Base-by-base conservation (phyloP, 2,888 invertebrate species). In the Trichogramma dendrolimi region DNA sequence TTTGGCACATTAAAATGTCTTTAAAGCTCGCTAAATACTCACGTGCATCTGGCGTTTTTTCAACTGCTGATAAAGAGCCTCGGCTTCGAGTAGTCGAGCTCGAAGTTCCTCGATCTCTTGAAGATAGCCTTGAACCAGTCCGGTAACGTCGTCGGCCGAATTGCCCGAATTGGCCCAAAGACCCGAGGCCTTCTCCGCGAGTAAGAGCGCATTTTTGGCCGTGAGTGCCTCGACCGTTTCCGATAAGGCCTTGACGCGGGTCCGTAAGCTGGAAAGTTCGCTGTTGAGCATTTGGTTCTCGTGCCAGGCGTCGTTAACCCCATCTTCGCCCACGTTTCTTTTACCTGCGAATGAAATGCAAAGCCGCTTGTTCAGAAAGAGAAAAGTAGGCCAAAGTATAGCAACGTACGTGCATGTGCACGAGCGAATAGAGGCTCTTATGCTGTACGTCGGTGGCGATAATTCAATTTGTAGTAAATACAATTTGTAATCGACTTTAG, bases 241-340 rank as follows among this genome's bases (percentile, higher is more conserved):
- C 75, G 96, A 95, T 85, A 97, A 86, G 4, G 96, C 94, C 81
- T 97, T 97, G 1, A 97, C 87, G 57, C 97, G 82, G 8, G 92
- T 90, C 51, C 94, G 83, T 44, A 97, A 82, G 67, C 93, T 91
- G 73, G 92, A 91, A 66, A 92, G 88, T 79, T 98, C 97, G 56
- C 89, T 87, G 70, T 91, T 88, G 2, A 97, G 83, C 86, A 97
- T 91, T 39, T 89, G 90, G 80, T 96, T 97, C 82, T 99, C 98
- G 76, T 95, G 92, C 76, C 91, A 95, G 80, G 96, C 93, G 77
- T 99, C 98, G 71, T 95, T 96, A 70, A 95, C 87, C 4, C 96
- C 96, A 77, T 95, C 94, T 70, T 89, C 89, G 63, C 91, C 88
- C 48, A 95, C 85, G 10, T 92, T 84, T 65, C 95, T 85, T 83